Evolutionary conservation across 2,797 vertebrate genomes (phyloP).

Genomic region (Platyrinchus mystaceus): DNA sequence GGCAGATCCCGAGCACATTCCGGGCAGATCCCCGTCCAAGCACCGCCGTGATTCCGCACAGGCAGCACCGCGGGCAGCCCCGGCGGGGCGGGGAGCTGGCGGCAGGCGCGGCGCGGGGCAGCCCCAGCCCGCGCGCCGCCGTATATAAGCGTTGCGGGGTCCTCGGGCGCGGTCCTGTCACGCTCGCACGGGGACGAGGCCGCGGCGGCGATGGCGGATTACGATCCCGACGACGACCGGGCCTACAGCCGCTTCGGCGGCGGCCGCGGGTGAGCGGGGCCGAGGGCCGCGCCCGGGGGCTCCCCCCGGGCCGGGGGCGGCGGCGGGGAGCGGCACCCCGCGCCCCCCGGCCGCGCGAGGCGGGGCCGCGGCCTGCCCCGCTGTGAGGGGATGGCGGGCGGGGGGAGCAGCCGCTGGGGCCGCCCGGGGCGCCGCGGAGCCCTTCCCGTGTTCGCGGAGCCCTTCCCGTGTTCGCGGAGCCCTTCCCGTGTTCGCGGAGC

Average conservation of each 20-base stretch:
- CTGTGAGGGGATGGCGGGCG: not conserved
- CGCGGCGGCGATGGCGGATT: constrained; percentile 94
- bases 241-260: constrained; percentile 94
- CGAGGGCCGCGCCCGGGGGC: not conserved
- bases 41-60: not conserved
- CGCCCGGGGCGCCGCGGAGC: too few relatives aligned
- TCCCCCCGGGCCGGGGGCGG: not conserved
- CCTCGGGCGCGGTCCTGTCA: constrained; percentile 81
- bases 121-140: constrained; percentile 34
- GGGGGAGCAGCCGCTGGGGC: not conserved
- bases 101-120: constrained; percentile 62
- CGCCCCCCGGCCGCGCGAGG: not conserved
- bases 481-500: too few relatives aligned
- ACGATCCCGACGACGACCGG: constrained; percentile 92
- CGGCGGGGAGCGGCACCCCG: not conserved
- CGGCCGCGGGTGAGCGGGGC: constrained; percentile 85
- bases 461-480: too few relatives aligned
- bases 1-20: too few relatives aligned
- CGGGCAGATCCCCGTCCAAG: not conserved
- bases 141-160: constrained; percentile 66
- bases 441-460: too few relatives aligned
- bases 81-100: not conserved
- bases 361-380: not conserved
- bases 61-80: constrained; percentile 67
- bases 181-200: constrained; percentile 83